Percentiles rank a stretch among this genome's conserved stretches.
These are phyloP conservation scores for Yponomeuta plumbellus DNA, from an alignment of 2,888 invertebrate genomes.

Conservation along the genomic window DNA sequence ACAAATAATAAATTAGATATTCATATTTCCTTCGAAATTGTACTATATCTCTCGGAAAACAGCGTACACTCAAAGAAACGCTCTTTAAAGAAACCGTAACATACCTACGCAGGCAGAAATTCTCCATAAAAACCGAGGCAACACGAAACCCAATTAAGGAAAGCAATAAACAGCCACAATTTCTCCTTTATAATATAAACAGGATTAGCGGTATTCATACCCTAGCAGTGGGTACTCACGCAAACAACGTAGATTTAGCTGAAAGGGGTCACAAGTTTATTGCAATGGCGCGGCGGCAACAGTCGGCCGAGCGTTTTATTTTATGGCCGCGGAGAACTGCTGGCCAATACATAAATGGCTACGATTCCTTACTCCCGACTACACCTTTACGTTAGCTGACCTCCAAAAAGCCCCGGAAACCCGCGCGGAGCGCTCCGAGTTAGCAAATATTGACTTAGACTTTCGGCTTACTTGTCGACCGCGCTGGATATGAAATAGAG, in stretches of 20 bases:
- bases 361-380: constrained; percentile 6
- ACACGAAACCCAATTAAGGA: constrained; percentile 3
- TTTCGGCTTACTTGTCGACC: neutral
- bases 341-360: constrained; percentile 5
- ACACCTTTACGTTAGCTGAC: constrained; percentile 8
- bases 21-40: neutral
- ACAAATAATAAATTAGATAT: constrained; percentile 2
- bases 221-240: neutral
- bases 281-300: constrained; percentile 4
- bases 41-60: neutral
- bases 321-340: constrained; percentile 3
- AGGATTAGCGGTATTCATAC: constrained; percentile 5
- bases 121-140: neutral
- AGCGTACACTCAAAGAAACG: neutral
- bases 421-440: neutral
- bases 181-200: constrained; percentile 9
- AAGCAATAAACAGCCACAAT: constrained; percentile 7
- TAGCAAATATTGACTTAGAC: neutral
- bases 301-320: constrained; percentile 28
- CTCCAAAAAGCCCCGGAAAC: constrained; percentile 2
- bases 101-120: neutral
- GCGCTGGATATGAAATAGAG: neutral
- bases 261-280: constrained; percentile 8
- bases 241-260: constrained; percentile 1
- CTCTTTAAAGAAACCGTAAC: neutral